phyloP scores from a whole-genome alignment of 2,797 vertebrate species.

The Buceros bicornis region DNA sequence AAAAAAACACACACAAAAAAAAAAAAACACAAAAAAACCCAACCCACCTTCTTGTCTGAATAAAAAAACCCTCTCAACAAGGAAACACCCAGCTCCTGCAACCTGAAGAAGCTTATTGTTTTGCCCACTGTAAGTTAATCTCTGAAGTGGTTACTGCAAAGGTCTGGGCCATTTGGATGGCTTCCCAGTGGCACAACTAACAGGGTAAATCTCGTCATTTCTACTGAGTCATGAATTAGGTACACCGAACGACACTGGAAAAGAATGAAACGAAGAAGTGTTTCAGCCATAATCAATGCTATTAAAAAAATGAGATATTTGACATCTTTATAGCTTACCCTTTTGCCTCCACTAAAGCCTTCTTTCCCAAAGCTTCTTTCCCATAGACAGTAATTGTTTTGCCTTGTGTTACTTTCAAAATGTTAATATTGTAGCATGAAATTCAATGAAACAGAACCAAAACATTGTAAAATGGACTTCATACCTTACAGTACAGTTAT shows the following conservation, averaged over 20 bases:
- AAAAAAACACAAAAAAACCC: background rate
- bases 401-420: background rate
- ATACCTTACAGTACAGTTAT: background rate
- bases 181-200: slow-evolving; percentile 68
- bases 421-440: background rate
- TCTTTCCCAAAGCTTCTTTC: background rate
- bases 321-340: slow-evolving; percentile 30
- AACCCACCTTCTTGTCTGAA: background rate
- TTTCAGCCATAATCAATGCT: slow-evolving; percentile 34
- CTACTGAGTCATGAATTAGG: slow-evolving; percentile 70
- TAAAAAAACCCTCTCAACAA: slow-evolving; percentile 35
- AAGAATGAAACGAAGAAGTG: slow-evolving; percentile 60
- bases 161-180: slow-evolving; percentile 56
- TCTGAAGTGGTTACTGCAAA: slow-evolving; percentile 67
- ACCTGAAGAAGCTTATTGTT: slow-evolving; percentile 64
- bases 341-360: background rate
- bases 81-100: slow-evolving; percentile 49
- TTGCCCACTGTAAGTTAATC: slow-evolving; percentile 69
- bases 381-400: background rate
- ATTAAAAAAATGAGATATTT: background rate
- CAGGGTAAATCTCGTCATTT: slow-evolving; percentile 67
- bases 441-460: background rate
- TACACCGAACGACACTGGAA: slow-evolving; percentile 43
- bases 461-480: background rate
- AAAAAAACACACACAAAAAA: background rate